Percentiles rank a stretch among this genome's conserved stretches.
Evolutionary conservation across 2,888 invertebrate species (phyloP).

Genomic region (Blomia tropicalis): DNA sequence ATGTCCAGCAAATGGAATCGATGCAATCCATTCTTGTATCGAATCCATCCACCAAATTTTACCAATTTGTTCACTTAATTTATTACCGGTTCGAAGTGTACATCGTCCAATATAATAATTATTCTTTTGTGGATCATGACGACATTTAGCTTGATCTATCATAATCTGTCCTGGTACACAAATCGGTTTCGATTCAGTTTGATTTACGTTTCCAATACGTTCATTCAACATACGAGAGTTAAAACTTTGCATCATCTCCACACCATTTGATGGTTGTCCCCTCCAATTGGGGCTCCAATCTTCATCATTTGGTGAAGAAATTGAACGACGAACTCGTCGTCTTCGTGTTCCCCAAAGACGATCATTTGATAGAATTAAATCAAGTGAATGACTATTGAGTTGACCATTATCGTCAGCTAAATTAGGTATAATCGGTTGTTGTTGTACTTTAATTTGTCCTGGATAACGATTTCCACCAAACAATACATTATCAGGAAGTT

Average conservation of each 20-base stretch:
- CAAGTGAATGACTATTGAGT: neutral
- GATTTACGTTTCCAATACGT: neutral
- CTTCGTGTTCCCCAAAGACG: neutral
- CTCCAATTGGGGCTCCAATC: constrained; percentile 14
- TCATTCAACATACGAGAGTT: neutral
- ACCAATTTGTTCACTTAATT: constrained; percentile 21
- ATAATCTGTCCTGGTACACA: neutral
- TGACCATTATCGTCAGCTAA: neutral
- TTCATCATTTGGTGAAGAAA: neutral
- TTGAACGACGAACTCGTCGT: neutral
- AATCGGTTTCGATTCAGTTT: neutral
- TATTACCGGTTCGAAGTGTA: neutral
- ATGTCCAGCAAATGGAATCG: constrained; percentile 21
- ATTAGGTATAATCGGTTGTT: neutral
- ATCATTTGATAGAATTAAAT: neutral
- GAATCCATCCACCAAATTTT: constrained; percentile 17
- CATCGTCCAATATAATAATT: constrained; percentile 20
- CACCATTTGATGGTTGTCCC: neutral
- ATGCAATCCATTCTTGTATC: constrained; percentile 21
- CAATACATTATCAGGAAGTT: constrained; percentile 11
- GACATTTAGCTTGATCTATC: neutral
- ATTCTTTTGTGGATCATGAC: neutral
- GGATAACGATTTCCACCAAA: neutral
- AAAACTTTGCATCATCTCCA: neutral
- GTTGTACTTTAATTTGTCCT: neutral